Conservation (phyloP, 2,888 invertebrate genomes). For the Drosophila macrospina region DNA sequence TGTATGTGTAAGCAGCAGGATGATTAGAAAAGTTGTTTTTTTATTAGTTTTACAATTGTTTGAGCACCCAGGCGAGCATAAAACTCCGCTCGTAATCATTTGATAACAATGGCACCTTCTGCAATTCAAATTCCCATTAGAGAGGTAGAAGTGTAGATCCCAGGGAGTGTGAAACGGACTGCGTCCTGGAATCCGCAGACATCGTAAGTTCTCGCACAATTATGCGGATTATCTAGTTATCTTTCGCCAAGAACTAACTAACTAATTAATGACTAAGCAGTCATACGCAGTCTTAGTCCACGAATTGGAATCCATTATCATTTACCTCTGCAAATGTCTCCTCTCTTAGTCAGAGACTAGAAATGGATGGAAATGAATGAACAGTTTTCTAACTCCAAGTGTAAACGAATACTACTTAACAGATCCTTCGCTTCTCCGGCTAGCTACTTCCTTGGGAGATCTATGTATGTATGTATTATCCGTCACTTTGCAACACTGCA, state of each 20-base stretch:
- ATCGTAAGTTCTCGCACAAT: no score
- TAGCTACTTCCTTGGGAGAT: not conserved
- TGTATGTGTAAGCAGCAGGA: constrained; percentile 12
- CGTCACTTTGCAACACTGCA: not conserved
- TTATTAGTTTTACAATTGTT: constrained; percentile 63
- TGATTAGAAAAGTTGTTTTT: constrained; percentile 69
- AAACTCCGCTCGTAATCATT: constrained; percentile 27
- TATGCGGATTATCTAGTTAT: no score
- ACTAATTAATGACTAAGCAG: no score
- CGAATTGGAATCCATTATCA: no score
- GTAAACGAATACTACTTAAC: no score
- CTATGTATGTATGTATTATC: not conserved
- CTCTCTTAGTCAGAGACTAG: no score
- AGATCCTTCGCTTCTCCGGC: not conserved
- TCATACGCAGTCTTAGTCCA: not conserved
- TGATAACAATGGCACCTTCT: constrained; percentile 22
- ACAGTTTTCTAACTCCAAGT: no score
- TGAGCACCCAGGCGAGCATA: constrained; percentile 23
- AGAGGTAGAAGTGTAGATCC: not conserved
- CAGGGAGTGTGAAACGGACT: not conserved
- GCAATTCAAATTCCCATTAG: constrained; percentile 17
- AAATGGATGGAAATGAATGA: no score
- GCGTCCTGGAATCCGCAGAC: no score
- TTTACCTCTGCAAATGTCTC: no score
- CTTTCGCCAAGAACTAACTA: no score